Evolutionary conservation across 2,888 invertebrate genomes (phyloP), one percentile per base, ranked within the genome.

Genomic region (Aleiodes leptofemur): DNA sequence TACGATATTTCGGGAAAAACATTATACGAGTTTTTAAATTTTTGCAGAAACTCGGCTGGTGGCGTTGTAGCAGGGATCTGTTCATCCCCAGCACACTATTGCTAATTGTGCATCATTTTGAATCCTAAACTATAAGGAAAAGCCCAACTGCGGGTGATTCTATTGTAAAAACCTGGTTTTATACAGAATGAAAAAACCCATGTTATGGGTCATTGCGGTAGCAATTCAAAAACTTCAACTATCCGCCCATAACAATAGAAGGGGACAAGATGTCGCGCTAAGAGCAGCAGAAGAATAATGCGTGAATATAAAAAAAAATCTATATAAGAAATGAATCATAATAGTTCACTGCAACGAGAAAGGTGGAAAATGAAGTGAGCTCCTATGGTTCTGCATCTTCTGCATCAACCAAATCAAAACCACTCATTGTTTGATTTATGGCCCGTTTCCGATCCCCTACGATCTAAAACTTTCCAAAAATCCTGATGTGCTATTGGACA

Each of bases 351-450:
- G 9, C 31, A 31, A 11, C 14, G 0, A 53, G 6, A 16, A 66
- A 66, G 11, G 34, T 38, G 23, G 29, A 68, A 43, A 43, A 13
- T 9, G 1, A 68, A 23, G 9, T 38, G 9, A n/a, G 51, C n/a
- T 11, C 3, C 7, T n/a, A 51, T n/a, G 51, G 51, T n/a, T n/a
- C n/a, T n/a, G n/a, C n/a, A n/a, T n/a, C n/a, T 51, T 51, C 6
- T 51, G 51, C n/a, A n/a, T 51, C 13, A 13, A 56, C 14, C 77
- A 73, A 77, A 81, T 82, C 83, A 86, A 86, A 87, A 86, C 84
- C 83, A 71, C 13, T 11, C 79, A 86, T 86, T 87, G 87, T 86
- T 81, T 84, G 79, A n/a, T 86, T 85, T 84, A 85, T 80, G 82
- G 84, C 80, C 76, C 85, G 86, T 87, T 87, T 85, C 85, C 82